A percentile compares a stretch with the other conserved stretches of the same genome.
phyloP scores from a whole-genome alignment of 2,797 vertebrate genomes.

The Macropodus opercularis region DNA sequence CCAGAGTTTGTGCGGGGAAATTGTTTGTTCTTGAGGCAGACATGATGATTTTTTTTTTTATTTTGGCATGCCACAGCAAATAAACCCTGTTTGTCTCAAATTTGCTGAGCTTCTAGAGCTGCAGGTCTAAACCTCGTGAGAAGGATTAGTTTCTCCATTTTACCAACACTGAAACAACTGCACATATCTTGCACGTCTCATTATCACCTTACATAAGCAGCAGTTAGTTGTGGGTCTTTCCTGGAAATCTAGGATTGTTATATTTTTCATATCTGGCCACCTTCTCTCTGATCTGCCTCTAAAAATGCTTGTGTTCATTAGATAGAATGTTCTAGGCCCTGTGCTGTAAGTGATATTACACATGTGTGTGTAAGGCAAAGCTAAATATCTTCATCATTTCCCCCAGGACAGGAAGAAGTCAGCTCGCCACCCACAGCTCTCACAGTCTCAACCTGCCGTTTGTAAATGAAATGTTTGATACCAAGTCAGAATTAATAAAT shows the following conservation, averaged over 20 bases:
- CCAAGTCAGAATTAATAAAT: constrained; percentile 67
- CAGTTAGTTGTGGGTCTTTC: background rate
- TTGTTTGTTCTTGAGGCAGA: constrained; percentile 58
- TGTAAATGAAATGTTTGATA: constrained; percentile 55
- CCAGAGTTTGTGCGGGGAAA: constrained; percentile 42
- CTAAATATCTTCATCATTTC: constrained; percentile 28
- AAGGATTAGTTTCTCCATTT: constrained; percentile 50
- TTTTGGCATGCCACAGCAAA: constrained; percentile 23
- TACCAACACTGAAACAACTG: constrained; percentile 39
- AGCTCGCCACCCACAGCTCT: constrained; percentile 67
- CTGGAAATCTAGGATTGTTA: background rate
- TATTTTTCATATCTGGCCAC: background rate
- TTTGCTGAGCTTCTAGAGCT: constrained; percentile 19
- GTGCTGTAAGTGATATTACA: background rate
- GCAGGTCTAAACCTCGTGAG: constrained; percentile 44
- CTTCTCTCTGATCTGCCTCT: background rate
- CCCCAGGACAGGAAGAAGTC: constrained; percentile 22
- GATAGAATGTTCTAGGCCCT: background rate
- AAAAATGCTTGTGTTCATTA: background rate
- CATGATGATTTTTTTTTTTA: constrained; percentile 28
- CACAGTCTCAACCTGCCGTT: constrained; percentile 48
- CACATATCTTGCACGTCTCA: constrained; percentile 16
- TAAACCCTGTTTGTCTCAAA: constrained; percentile 49
- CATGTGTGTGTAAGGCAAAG: background rate
- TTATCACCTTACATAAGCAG: constrained; percentile 15